These are phyloP conservation scores for Tenualosa ilisha DNA, from an alignment of 2,797 vertebrate genomes.

Conservation along the genomic window DNA sequence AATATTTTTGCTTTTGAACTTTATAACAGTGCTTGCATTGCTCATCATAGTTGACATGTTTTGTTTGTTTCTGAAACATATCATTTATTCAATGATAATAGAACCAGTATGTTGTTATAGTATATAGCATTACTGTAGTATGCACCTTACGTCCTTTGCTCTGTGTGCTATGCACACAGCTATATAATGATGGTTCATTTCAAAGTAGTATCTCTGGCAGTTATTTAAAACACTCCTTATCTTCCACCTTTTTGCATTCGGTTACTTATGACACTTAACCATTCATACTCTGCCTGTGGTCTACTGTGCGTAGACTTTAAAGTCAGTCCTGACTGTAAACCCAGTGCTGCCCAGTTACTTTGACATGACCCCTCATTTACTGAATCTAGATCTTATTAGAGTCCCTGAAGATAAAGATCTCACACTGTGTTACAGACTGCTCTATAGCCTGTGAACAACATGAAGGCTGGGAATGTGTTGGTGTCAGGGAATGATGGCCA, in stretches of 20 bases:
- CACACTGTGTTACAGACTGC: background rate
- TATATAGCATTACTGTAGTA: constrained; percentile 17
- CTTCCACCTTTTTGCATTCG: background rate
- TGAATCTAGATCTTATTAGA: background rate
- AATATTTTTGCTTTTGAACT: background rate
- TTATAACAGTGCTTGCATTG: background rate
- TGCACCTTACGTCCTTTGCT: constrained; percentile 3
- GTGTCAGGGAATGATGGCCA: background rate
- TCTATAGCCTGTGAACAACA: background rate
- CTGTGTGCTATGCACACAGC: constrained; percentile 29
- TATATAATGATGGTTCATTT: background rate
- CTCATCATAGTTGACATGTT: background rate
- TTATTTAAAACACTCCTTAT: constrained; percentile 25
- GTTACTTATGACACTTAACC: background rate
- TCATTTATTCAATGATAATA: background rate
- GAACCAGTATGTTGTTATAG: background rate
- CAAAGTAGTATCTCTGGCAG: constrained; percentile 6
- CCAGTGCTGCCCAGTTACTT: background rate
- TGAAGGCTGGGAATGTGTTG: background rate
- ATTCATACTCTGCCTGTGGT: background rate
- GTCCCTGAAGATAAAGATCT: background rate
- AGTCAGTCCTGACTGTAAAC: background rate
- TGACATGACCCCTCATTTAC: background rate
- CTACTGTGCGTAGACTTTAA: background rate
- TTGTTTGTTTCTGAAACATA: background rate